Conservation (phyloP, 2,113 vertebrate genomes). For the Acinonyx jubatus region DNA sequence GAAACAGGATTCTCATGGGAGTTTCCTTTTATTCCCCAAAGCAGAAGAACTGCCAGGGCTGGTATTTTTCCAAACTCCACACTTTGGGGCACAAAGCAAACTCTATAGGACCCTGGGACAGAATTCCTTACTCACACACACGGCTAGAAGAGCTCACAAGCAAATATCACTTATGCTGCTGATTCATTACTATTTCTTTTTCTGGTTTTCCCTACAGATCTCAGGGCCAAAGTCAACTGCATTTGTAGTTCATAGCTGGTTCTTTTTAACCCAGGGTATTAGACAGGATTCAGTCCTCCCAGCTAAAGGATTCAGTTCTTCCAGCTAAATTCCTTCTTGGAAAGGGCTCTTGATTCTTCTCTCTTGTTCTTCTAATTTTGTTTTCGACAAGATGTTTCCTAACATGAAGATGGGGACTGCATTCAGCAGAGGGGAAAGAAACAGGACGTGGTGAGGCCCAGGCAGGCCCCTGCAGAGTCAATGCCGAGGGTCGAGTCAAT, state of each 20-base stretch:
- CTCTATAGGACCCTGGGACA: background rate
- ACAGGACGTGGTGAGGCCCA: background rate
- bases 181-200: background rate
- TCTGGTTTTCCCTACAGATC: background rate
- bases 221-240: constrained; percentile 63
- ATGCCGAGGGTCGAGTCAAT: background rate
- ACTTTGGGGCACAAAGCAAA: constrained; percentile 6
- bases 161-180: background rate
- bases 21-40: constrained; percentile 4
- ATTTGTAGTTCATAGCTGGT: constrained; percentile 16
- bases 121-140: background rate
- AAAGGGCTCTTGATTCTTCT: constrained; percentile 22
- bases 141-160: background rate
- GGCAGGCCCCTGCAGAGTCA: background rate
- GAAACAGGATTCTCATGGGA: background rate
- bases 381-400: constrained; percentile 1
- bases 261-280: background rate
- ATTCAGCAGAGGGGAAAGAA: background rate
- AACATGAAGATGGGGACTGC: background rate
- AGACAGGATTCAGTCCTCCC: background rate
- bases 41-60: background rate
- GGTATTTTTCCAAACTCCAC: constrained; percentile 37
- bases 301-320: background rate
- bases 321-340: constrained; percentile 47
- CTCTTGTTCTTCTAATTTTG: background rate